These are phyloP conservation scores for Stomorhina lunata DNA, from an alignment of 2,888 invertebrate genomes.

Conservation along the genomic window DNA sequence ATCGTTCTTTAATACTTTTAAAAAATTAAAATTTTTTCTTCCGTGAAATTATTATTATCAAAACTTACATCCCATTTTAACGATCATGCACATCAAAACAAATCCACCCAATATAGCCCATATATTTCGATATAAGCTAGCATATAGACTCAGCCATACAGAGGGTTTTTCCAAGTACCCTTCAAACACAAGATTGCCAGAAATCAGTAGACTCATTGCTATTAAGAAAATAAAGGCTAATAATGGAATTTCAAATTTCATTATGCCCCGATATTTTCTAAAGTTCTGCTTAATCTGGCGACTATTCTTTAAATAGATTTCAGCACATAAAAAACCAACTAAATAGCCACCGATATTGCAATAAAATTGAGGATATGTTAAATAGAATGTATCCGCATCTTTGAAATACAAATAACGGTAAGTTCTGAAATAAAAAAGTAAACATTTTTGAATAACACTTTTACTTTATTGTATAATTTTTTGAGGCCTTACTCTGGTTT, in stretches of 20 bases:
- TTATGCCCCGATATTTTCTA: slow-evolving; percentile 59
- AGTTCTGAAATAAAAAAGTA: slow-evolving; percentile 65
- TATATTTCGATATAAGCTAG: slow-evolving; percentile 77
- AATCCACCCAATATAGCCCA: slow-evolving; percentile 77
- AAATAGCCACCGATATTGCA: slow-evolving; percentile 76
- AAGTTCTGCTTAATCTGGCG: slow-evolving; percentile 2
- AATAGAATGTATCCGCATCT: slow-evolving; percentile 71
- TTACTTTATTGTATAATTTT: too few relatives aligned
- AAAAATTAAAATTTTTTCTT: too few relatives aligned
- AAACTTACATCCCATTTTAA: slow-evolving; percentile 76
- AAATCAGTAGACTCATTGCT: slow-evolving; percentile 68
- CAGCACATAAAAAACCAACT: slow-evolving; percentile 68
- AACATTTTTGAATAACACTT: neutral
- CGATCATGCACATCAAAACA: slow-evolving; percentile 71
- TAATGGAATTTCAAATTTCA: slow-evolving; percentile 65
- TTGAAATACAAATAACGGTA: slow-evolving; percentile 76
- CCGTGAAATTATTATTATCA: too few relatives aligned
- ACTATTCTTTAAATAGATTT: slow-evolving; percentile 40
- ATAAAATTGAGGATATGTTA: slow-evolving; percentile 73
- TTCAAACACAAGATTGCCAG: slow-evolving; percentile 74
- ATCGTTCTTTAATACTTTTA: too few relatives aligned
- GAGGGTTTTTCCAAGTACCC: slow-evolving; percentile 74
- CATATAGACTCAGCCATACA: slow-evolving; percentile 78
- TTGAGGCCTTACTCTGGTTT: slow-evolving; percentile 74
- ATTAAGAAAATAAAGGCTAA: slow-evolving; percentile 67